Conservation (phyloP, 2,113 vertebrate species). For the Melanerpes aurifrons region DNA sequence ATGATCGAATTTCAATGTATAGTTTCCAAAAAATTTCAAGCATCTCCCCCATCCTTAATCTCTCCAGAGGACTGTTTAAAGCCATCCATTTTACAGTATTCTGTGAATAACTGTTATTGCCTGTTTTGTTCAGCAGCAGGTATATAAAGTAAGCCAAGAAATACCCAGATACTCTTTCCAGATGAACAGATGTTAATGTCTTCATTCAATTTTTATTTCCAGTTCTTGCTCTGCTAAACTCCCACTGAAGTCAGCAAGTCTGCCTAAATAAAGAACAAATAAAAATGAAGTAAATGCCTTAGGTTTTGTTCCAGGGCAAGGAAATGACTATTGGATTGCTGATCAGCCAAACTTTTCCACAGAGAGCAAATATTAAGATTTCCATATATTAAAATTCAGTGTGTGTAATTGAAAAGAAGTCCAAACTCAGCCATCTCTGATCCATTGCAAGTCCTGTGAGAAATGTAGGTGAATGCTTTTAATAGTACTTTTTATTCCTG, state of each 20-base stretch:
- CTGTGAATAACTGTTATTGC: background rate
- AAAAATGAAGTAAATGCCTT: conserved; percentile 5
- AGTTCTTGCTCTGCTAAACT: conserved; percentile 1
- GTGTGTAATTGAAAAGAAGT: background rate
- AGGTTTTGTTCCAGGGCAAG: conserved; percentile 16
- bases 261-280: conserved; percentile 50
- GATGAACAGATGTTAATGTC: conserved; percentile 47
- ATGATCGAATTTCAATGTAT: background rate
- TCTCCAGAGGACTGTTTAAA: background rate
- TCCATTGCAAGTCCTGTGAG: background rate
- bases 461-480: background rate
- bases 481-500: background rate
- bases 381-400: background rate
- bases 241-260: conserved; percentile 39
- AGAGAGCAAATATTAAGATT: conserved; percentile 8
- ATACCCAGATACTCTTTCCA: conserved; percentile 15
- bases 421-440: background rate
- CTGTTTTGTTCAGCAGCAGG: background rate
- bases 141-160: background rate
- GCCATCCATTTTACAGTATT: background rate
- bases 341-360: background rate
- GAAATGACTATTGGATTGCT: conserved; percentile 15
- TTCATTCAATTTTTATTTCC: conserved; percentile 41
- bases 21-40: background rate
- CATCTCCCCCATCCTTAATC: background rate